Percentiles rank a stretch among this genome's conserved stretches.
These are phyloP conservation scores for Drosophila flavopinicola DNA, from an alignment of 2,888 invertebrate genomes.

Conservation along the genomic window DNA sequence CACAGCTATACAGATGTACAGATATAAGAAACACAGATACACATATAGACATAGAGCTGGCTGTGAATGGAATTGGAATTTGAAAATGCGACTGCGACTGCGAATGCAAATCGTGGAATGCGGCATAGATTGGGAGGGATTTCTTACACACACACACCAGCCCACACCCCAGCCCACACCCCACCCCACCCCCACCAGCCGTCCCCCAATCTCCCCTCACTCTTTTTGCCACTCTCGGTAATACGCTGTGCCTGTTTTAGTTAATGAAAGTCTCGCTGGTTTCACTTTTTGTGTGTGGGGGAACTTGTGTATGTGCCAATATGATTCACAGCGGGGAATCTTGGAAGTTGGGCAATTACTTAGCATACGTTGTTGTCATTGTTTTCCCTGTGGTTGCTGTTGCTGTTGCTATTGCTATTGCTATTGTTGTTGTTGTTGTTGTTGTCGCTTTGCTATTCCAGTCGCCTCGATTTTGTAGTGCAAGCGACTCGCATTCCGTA, in stretches of 20 bases:
- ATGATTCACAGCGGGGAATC: slow-evolving; percentile 50
- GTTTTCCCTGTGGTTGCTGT: neutral
- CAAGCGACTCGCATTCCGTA: slow-evolving; percentile 20
- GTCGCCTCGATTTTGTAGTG: slow-evolving; percentile 14
- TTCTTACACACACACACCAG: neutral
- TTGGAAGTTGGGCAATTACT: slow-evolving; percentile 25
- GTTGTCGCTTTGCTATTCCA: slow-evolving; percentile 10
- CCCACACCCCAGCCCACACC: too few relatives aligned
- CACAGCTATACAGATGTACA: neutral
- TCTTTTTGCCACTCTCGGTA: neutral
- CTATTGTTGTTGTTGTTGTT: neutral
- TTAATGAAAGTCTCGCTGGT: slow-evolving; percentile 47
- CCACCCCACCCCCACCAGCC: too few relatives aligned
- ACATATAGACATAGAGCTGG: slow-evolving; percentile 4
- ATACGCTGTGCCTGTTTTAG: slow-evolving; percentile 31
- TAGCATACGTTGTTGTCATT: slow-evolving; percentile 4
- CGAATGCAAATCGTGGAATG: slow-evolving; percentile 32
- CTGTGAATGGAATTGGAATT: slow-evolving; percentile 55
- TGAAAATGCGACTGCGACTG: slow-evolving; percentile 27
- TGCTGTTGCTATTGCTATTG: neutral
- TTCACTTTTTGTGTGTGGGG: slow-evolving; percentile 40
- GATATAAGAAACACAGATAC: neutral
- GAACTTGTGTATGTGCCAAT: slow-evolving; percentile 10
- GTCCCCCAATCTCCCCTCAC: neutral
- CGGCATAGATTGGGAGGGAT: neutral